Evolutionary conservation across 2,113 vertebrate species (phyloP).

Genomic region (Casuarius casuarius): DNA sequence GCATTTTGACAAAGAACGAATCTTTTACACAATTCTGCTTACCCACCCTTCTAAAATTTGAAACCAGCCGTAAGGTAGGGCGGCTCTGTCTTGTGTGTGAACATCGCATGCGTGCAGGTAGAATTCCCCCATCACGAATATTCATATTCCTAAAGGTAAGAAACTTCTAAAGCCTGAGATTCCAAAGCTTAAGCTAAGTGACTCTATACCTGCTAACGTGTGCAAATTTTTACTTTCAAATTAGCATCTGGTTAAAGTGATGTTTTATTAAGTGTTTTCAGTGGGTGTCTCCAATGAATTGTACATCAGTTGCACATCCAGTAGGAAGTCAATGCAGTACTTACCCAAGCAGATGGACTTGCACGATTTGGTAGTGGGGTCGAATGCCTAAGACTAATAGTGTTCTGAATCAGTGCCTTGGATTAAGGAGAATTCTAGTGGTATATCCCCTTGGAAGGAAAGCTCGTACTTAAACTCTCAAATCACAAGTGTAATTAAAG

Average conservation of each 20-base stretch:
- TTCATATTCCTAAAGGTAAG: neutral
- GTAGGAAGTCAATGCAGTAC: neutral
- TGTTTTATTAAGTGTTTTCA: neutral
- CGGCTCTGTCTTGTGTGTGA: neutral
- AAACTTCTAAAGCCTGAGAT: neutral
- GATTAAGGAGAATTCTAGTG: neutral
- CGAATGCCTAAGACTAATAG: neutral
- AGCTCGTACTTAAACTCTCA: neutral
- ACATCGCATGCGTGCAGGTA: fast-evolving
- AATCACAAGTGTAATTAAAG: neutral
- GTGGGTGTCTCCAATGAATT: neutral
- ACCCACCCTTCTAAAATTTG: neutral
- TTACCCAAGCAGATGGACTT: neutral
- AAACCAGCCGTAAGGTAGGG: neutral
- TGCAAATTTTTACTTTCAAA: neutral
- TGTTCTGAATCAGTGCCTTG: neutral
- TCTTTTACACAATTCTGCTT: neutral
- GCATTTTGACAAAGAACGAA: neutral
- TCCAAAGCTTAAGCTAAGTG: neutral
- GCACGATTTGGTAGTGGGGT: neutral
- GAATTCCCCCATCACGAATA: neutral
- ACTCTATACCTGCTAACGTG: neutral
- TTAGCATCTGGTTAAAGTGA: neutral
- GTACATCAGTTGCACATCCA: neutral
- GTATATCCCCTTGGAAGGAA: neutral